Base-by-base conservation (phyloP, 2,888 invertebrate species). In the Meloe dianella region DNA sequence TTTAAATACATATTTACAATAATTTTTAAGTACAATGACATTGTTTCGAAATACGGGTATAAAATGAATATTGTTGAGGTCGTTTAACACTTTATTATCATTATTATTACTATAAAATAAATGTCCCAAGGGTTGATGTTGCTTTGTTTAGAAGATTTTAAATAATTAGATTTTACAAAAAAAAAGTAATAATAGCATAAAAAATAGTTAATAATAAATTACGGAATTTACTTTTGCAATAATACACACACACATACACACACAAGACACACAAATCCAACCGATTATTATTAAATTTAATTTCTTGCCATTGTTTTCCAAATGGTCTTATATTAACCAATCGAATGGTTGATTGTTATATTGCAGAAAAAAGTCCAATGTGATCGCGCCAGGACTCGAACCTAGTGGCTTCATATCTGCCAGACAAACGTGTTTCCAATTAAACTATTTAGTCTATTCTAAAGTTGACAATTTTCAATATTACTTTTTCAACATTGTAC, bases 191-290 rank as follows among this genome's bases (percentile, higher is more conserved):
- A 62, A 51, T 58, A 59, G 59, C 57, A 57, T 58, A 29, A 41
- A 14, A n/a, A 38, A 57, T 65, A 57, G 54, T 56, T 24, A 47
- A 65, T 61, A 65, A 65, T 61, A 61, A 61, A 65, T 65, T 61
- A 57, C 57, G n/a, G 64, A 56, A 60, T 65, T 61, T 59, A 38
- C 29, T 64, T 20, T 64, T 64, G 59, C 63, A 63, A 63, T 57
- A 57, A n/a, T 61, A 47, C n/a, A n/a, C n/a, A n/a, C n/a, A n/a
- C n/a, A n/a, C n/a, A n/a, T n/a, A n/a, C n/a, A n/a, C n/a, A n/a
- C n/a, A 65, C 56, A 60, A 9, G 60, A 60, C 22, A 30, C 54
- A 58, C 61, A 58, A 47, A 20, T 47, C 20, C 59, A 17, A 22
- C 12, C 17, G 63, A 66, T 65, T 59, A 41, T 41, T 30, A 41